Evolutionary conservation across 2,888 invertebrate species (phyloP), one percentile per base, ranked within the genome.

Genomic region (Caenorhabditis zanzibari): DNA sequence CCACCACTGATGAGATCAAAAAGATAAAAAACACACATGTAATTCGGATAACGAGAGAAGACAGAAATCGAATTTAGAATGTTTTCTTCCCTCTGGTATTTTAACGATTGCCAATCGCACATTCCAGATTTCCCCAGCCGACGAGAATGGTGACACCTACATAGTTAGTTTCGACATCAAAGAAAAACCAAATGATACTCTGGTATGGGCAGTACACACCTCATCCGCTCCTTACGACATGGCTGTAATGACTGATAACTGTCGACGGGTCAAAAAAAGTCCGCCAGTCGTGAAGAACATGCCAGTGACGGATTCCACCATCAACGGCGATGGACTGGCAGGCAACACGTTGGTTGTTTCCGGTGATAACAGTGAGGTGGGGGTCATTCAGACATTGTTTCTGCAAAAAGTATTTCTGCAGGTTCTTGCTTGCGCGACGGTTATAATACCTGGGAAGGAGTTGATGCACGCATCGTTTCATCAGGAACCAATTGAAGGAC

Each of bases 181-280:
- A 49, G 81, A 84, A 56, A 82, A 77, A 69, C 84, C 86, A n/a
- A 72, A 80, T 41, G 85, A 79, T 44, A 77, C 79, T 5, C 47
- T 86, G 22, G 66, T 73, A 26, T 88, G 88, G 88, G 81, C 84
- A 28, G 74, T 88, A 38, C 88, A 88, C 69, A 84, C 79, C 58
- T 82, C 88, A 38, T 84, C 87, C 38, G 87, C 87, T 19, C 89
- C 89, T 14, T 88, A 89, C 52, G 89, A 89, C 56, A 87, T 86
- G 83, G 87, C 88, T 38, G 85, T 88, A 41, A 86, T 89, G 87
- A 84, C 86, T n/a, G 86, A 89, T 35, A 89, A 89, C 68, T 89
- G 89, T 63, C 75, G 81, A 47, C 49, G 88, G 41, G 86, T 85
- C 12, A 85, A 88, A 74, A 89, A 89, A 54, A 86, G 85, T 64